Conservation (phyloP, 2,888 invertebrate species). For the Pollenia angustigena region DNA sequence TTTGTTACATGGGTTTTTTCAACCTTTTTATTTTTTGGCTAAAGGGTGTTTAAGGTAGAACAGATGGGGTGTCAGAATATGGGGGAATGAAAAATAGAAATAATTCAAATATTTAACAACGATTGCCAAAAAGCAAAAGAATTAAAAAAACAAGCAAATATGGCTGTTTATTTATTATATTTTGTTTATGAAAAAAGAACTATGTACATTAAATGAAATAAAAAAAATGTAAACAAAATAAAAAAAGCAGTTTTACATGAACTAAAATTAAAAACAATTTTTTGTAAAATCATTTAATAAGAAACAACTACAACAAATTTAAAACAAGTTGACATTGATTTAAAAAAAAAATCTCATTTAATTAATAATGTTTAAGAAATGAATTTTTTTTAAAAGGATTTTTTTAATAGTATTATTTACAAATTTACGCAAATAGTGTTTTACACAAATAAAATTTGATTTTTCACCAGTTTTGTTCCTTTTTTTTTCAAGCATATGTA, state of each 20-base stretch:
- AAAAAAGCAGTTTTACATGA: conserved; percentile 68
- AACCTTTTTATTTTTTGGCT: conserved; percentile 3
- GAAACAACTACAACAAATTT: conserved; percentile 16
- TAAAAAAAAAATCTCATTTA: conserved; percentile 22
- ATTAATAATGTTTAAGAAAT: conserved; percentile 9
- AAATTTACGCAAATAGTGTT: conserved; percentile 30
- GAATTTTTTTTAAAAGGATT: not conserved
- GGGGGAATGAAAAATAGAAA: conserved; percentile 3
- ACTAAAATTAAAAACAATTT: conserved; percentile 41
- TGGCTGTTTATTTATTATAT: conserved; percentile 23
- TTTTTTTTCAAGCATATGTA: not conserved
- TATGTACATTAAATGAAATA: not conserved
- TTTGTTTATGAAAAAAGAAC: conserved; percentile 3
- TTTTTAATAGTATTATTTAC: conserved; percentile 32
- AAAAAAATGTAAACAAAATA: not conserved
- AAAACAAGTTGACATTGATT: conserved; percentile 63
- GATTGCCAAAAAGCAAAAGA: conserved; percentile 53
- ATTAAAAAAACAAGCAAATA: conserved; percentile 48
- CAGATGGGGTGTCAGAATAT: not conserved
- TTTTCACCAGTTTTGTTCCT: not conserved
- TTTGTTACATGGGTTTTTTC: conserved; percentile 16
- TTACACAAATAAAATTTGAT: not conserved
- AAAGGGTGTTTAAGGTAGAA: conserved; percentile 5
- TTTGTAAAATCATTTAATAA: conserved; percentile 27
- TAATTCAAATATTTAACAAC: conserved; percentile 34